Conservation (phyloP, 2,888 invertebrate genomes). For the Emesis furor region DNA sequence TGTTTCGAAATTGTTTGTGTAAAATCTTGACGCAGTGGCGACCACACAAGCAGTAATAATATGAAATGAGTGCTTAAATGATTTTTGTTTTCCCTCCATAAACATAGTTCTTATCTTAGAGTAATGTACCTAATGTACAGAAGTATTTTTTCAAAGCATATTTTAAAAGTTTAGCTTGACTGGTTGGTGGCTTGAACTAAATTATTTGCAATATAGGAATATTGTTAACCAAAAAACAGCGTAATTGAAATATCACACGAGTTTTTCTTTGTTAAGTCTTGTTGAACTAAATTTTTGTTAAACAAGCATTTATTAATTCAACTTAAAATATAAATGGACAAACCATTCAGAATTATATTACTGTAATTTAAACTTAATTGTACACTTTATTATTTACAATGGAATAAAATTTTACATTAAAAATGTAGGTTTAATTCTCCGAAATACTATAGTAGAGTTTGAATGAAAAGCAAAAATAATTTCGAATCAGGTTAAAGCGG, state of each 20-base stretch:
- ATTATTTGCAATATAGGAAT: no score
- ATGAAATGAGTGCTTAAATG: background rate
- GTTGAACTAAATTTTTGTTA: background rate
- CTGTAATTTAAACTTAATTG: background rate
- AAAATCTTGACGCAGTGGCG: slow-evolving; percentile 28
- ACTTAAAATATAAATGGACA: background rate
- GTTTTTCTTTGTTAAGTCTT: no score
- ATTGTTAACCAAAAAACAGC: no score
- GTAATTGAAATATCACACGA: no score
- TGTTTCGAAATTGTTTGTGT: slow-evolving; percentile 27
- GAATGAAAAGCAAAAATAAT: slow-evolving; percentile 15
- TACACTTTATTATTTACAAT: background rate
- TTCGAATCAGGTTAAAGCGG: slow-evolving; percentile 61
- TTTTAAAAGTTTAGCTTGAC: background rate
- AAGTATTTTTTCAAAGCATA: no score
- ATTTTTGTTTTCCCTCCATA: no score
- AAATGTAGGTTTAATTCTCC: background rate
- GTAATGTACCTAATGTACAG: no score
- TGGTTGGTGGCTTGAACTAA: no score
- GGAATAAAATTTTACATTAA: background rate
- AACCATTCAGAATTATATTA: background rate
- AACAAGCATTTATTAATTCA: background rate
- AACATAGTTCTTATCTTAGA: no score
- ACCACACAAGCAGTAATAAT: slow-evolving; percentile 28
- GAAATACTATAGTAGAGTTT: background rate